These are phyloP conservation scores for Aphelinus certus DNA, from an alignment of 1,140 invertebrate species.

Conservation along the genomic window DNA sequence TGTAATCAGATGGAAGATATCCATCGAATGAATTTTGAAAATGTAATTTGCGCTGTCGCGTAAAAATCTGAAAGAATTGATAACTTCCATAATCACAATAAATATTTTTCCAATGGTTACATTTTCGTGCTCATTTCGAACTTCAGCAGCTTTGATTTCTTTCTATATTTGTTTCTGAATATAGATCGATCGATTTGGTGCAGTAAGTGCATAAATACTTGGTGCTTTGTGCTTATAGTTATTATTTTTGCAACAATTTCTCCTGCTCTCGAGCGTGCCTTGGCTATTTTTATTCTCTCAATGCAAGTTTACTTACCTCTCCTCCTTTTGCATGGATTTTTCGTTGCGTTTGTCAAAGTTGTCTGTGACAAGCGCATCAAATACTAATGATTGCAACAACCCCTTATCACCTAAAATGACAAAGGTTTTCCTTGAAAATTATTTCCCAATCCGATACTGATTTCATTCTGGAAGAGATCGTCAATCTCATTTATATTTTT, in stretches of 20 bases:
- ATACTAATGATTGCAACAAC: conserved; percentile 81
- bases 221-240: conserved; percentile 26
- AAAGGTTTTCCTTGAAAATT: background rate
- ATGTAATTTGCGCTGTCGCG: no score
- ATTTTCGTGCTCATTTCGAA: no score
- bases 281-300: conserved; percentile 37
- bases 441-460: background rate
- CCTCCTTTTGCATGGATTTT: conserved; percentile 59
- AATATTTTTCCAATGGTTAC: no score
- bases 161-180: background rate
- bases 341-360: conserved; percentile 73
- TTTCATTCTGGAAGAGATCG: background rate
- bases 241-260: conserved; percentile 33
- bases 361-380: conserved; percentile 83
- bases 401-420: conserved; percentile 77
- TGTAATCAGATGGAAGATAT: no score
- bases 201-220: conserved; percentile 34
- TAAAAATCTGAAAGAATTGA: no score
- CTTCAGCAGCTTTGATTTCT: no score
- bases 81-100: no score
- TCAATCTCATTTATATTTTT: background rate
- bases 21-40: no score
- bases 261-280: conserved; percentile 45
- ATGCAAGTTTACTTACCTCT: conserved; percentile 47
- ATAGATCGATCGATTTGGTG: conserved; percentile 33